Evolutionary conservation across 1,140 invertebrate species (phyloP), one percentile per base, ranked within the genome.

Genomic region (Dendroctonus ponderosae): DNA sequence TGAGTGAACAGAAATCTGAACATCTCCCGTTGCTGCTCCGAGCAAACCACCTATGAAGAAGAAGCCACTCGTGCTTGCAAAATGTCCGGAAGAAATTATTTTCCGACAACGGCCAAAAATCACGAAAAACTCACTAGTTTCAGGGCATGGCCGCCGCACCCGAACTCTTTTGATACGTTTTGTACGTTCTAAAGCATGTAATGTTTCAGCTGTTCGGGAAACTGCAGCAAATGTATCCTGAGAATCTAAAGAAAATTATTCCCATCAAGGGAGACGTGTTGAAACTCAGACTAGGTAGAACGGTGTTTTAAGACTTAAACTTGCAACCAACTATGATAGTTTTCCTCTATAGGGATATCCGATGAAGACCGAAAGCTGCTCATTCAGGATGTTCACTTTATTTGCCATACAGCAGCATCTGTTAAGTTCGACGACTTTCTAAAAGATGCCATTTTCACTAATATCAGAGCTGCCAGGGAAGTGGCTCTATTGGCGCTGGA

Each of bases 401-500:
- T 98, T 7, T 96, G 96, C 78, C 94, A 98, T 75, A 90, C 90
- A 2, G 96, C 96, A 1, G 96, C 96, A 0, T 96, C 91, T 67
- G 89, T 98, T 0, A 87, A 89, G 74, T 94, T 94, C 78, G 87
- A 93, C 73, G 91, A 93, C 74, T 80, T 82, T 14, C 77, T 94
- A 1, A 86, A 84, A 78, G 67, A 80, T 5, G 82, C 85, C 0
- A 75, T 86, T 15, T 78, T 83, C 2, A 76, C 80, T 44, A 87
- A 87, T 66, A 75, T 82, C 0, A 74, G 81, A 56, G 83, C 84
- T 0, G 84, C 85, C 0, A 78, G 83, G 44, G 80, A 83, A 50
- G 44, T 86, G 7, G 79, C 85, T 26, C 76, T 83, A 15, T 72
- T 87, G 0, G 83, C 82, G 51, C 76, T 82, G 42, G 76, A 80